Conservation (phyloP, 2,888 invertebrate genomes). For the Entomobrya multifasciata region DNA sequence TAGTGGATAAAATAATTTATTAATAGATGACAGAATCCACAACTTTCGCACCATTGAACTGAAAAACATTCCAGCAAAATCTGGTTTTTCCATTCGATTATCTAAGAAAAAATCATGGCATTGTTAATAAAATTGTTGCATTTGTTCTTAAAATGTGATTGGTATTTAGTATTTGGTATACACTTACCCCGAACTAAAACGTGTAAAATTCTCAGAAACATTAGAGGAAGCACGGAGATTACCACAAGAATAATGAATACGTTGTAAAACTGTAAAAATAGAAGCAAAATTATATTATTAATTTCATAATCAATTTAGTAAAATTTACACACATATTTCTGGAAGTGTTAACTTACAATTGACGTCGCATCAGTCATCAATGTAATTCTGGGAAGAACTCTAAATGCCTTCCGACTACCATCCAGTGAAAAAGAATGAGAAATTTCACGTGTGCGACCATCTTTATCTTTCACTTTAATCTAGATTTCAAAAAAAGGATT, state of each 20-base stretch:
- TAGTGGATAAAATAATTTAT: constrained; percentile 88
- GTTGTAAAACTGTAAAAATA: constrained; percentile 85
- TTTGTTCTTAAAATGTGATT: constrained; percentile 15
- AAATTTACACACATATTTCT: no score
- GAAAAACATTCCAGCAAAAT: constrained; percentile 81
- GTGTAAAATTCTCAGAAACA: constrained; percentile 85
- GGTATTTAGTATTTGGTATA: no score
- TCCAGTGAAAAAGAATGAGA: constrained; percentile 91
- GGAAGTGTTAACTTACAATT: no score
- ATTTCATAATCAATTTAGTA: constrained; percentile 61
- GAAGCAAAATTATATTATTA: not conserved
- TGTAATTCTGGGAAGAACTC: constrained; percentile 86
- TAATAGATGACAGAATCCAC: constrained; percentile 89
- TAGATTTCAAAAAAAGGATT: constrained; percentile 23
- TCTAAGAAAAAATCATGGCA: constrained; percentile 80
- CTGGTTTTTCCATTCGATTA: constrained; percentile 82
- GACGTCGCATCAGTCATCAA: constrained; percentile 89
- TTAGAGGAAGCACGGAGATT: constrained; percentile 86
- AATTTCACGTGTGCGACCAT: constrained; percentile 81
- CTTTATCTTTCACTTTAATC: constrained; percentile 79
- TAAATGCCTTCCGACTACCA: constrained; percentile 86
- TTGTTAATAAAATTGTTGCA: constrained; percentile 6
- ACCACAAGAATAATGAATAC: constrained; percentile 86
- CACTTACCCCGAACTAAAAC: constrained; percentile 83
- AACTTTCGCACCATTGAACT: constrained; percentile 84